A percentile compares a stretch with the other conserved stretches of the same genome.
These are phyloP conservation scores for Philaenus spumarius DNA, from an alignment of 1,140 invertebrate species.

Conservation along the genomic window DNA sequence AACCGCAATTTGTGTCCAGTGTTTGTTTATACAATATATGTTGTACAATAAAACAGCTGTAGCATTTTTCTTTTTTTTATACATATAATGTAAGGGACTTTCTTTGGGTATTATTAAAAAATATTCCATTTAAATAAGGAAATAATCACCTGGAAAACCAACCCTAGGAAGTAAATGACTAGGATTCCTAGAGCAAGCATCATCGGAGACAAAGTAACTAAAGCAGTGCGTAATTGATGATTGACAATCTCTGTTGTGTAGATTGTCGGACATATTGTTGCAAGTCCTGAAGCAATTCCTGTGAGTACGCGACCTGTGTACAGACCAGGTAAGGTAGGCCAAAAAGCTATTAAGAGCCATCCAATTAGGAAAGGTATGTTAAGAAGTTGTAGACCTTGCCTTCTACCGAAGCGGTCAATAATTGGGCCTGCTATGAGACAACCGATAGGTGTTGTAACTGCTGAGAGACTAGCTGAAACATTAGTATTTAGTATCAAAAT, in stretches of 20 bases:
- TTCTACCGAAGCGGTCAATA: slow-evolving; percentile 51
- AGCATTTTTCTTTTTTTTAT: too few species aligned
- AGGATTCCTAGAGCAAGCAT: background rate
- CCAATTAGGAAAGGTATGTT: slow-evolving; percentile 48
- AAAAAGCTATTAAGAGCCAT: slow-evolving; percentile 46
- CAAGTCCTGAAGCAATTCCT: slow-evolving; percentile 53
- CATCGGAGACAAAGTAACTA: background rate
- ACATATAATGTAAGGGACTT: background rate
- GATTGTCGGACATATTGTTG: slow-evolving; percentile 51
- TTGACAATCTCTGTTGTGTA: slow-evolving; percentile 54
- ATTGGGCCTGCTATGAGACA: slow-evolving; percentile 45
- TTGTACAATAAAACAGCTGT: too few species aligned
- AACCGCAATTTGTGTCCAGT: too few species aligned
- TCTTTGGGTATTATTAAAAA: too few species aligned
- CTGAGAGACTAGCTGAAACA: slow-evolving; percentile 44
- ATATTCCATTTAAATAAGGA: background rate
- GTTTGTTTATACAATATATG: too few species aligned
- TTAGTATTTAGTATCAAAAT: too few species aligned
- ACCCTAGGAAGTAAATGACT: background rate
- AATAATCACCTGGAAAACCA: background rate
- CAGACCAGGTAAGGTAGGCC: slow-evolving; percentile 40
- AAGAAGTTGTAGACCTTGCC: slow-evolving; percentile 45
- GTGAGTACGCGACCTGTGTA: slow-evolving; percentile 51
- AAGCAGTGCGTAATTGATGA: slow-evolving; percentile 39
- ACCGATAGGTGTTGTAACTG: slow-evolving; percentile 44